These are phyloP conservation scores for Melanerpes formicivorus DNA, from an alignment of 2,113 vertebrate genomes.

Conservation along the genomic window DNA sequence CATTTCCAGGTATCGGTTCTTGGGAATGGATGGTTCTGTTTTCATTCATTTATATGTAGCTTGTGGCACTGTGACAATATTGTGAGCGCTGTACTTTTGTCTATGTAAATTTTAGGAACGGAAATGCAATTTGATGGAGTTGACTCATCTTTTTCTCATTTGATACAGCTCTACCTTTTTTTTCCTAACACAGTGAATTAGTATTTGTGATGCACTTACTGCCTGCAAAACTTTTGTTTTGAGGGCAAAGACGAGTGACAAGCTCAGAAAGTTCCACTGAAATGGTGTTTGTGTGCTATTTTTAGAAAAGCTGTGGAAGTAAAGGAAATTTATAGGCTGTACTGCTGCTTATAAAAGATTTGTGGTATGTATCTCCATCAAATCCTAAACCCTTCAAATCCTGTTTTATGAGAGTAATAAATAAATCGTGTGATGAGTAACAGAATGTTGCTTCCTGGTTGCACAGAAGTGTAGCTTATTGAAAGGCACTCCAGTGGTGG, in stretches of 20 bases:
- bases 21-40: neutral
- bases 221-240: neutral
- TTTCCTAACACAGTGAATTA: neutral
- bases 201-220: neutral
- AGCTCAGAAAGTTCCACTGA: neutral
- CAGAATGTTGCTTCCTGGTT: neutral
- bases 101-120: neutral
- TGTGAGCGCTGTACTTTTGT: neutral
- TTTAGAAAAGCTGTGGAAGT: neutral
- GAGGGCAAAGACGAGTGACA: neutral
- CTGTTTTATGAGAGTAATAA: neutral
- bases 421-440: neutral
- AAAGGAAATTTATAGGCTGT: neutral
- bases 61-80: neutral
- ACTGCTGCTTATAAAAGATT: neutral
- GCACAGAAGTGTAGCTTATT: neutral
- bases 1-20: neutral
- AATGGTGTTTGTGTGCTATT: neutral
- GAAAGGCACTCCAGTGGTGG: neutral
- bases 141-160: neutral
- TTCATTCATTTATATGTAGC: neutral
- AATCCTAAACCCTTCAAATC: neutral
- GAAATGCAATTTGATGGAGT: neutral
- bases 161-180: neutral
- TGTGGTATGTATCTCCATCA: neutral